Evolutionary conservation across 2,113 vertebrate species (phyloP).

Genomic region (Syngnathoides biaculeatus): DNA sequence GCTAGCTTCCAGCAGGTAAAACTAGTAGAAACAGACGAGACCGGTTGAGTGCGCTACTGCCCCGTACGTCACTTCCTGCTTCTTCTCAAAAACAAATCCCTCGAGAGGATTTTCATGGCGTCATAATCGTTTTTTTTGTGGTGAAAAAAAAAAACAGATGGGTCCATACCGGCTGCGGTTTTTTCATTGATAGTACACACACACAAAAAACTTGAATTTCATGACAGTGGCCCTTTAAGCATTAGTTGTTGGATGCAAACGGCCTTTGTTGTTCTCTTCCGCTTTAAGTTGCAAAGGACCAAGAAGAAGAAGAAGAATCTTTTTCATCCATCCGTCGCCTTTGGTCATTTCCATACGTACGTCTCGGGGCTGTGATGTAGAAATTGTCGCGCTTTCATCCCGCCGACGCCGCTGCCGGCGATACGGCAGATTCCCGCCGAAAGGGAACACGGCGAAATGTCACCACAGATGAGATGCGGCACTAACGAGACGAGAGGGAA

Average conservation of each 20-base stretch:
- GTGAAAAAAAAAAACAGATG: too few relatives aligned
- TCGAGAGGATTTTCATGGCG: too few relatives aligned
- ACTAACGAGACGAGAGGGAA: conserved; percentile 66
- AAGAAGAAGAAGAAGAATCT: neutral
- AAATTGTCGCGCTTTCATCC: neutral
- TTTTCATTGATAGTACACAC: too few relatives aligned
- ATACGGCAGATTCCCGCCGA: conserved; percentile 15
- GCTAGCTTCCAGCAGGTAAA: too few relatives aligned
- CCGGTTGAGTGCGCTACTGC: too few relatives aligned
- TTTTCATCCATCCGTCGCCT: neutral
- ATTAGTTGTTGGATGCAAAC: neutral
- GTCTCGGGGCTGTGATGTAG: neutral
- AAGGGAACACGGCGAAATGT: conserved; percentile 44
- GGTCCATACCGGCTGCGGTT: too few relatives aligned
- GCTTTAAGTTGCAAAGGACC: neutral
- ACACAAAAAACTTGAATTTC: too few relatives aligned
- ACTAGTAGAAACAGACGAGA: too few relatives aligned
- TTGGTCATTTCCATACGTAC: conserved; percentile 2
- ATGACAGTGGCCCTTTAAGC: too few relatives aligned
- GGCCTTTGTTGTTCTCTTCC: neutral
- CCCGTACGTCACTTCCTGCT: too few relatives aligned
- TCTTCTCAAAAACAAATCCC: too few relatives aligned
- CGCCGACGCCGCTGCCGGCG: neutral
- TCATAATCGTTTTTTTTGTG: too few relatives aligned
- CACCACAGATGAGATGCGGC: conserved; percentile 45